phyloP scores from a whole-genome alignment of 2,888 invertebrate genomes.

The Philaethria dido region DNA sequence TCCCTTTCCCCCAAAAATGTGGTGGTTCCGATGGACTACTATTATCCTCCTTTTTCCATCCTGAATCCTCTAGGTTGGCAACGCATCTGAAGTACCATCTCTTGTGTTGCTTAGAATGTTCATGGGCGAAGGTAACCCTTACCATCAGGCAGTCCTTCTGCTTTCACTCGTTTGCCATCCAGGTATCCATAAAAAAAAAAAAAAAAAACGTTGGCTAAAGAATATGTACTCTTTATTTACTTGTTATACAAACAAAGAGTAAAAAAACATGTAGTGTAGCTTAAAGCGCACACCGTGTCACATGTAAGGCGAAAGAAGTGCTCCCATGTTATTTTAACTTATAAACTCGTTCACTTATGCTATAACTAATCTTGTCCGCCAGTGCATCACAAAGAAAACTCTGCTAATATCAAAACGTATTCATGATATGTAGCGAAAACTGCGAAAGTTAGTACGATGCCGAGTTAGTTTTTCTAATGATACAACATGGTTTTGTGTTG shows the following conservation, averaged over 20 bases:
- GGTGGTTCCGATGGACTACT: no score
- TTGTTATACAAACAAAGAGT: neutral
- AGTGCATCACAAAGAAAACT: conserved; percentile 11
- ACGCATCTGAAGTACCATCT: no score
- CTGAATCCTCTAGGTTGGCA: no score
- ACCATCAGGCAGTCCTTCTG: no score
- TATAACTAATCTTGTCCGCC: conserved; percentile 22
- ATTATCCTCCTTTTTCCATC: no score
- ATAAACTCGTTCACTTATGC: conserved; percentile 1
- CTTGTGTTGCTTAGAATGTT: no score
- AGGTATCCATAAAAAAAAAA: no score
- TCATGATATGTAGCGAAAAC: conserved; percentile 26
- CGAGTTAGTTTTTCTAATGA: conserved; percentile 36
- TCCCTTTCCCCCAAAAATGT: no score
- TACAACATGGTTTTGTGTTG: conserved; percentile 39
- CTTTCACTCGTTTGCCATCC: no score
- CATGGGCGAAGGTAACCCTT: no score
- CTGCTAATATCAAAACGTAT: conserved; percentile 22
- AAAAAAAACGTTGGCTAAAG: no score
- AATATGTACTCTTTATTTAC: no score
- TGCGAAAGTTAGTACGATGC: conserved; percentile 28
- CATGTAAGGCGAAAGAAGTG: conserved; percentile 1
- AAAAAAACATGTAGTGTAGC: neutral
- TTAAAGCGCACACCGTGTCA: neutral
- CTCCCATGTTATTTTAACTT: conserved; percentile 8